Conservation (phyloP, 2,113 vertebrate species). For the Apodemus speciosus region DNA sequence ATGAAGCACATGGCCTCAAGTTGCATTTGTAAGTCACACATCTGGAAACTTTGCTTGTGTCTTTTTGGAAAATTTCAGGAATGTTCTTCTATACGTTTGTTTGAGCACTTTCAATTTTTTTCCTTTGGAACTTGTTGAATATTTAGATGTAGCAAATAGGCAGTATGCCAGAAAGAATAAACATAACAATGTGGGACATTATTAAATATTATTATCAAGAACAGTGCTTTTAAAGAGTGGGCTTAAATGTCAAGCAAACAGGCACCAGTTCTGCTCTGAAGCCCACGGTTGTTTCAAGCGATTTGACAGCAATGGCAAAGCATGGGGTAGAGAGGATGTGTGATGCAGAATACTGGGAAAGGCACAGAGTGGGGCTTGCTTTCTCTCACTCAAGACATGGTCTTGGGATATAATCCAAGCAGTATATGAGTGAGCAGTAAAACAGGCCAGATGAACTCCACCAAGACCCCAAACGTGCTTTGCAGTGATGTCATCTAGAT, state of each 20-base stretch:
- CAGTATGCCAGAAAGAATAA: slow-evolving; percentile 72
- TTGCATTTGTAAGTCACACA: slow-evolving; percentile 52
- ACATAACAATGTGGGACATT: slow-evolving; percentile 51
- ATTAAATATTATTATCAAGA: slow-evolving; percentile 74
- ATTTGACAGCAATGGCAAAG: slow-evolving; percentile 51
- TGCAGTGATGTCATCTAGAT: neutral
- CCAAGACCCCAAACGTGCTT: neutral
- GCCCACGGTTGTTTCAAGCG: slow-evolving; percentile 57
- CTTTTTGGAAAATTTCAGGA: slow-evolving; percentile 64
- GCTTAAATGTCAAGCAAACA: slow-evolving; percentile 56
- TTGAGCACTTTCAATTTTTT: slow-evolving; percentile 36
- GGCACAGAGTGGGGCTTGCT: slow-evolving; percentile 48
- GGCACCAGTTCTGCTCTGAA: slow-evolving; percentile 45
- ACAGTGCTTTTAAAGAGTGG: slow-evolving; percentile 48
- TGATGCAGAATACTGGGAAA: slow-evolving; percentile 55
- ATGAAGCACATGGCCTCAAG: slow-evolving; percentile 40
- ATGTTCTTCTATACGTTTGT: slow-evolving; percentile 56
- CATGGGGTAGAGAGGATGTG: neutral
- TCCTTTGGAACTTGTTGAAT: slow-evolving; percentile 37
- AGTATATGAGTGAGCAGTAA: neutral
- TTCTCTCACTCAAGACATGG: slow-evolving; percentile 64
- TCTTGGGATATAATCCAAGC: slow-evolving; percentile 57
- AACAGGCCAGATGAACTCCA: slow-evolving; percentile 31
- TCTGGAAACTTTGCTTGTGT: slow-evolving; percentile 57
- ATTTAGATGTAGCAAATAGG: slow-evolving; percentile 59